Evolutionary conservation across 2,888 invertebrate genomes (phyloP).

Genomic region (Homarus gammarus): DNA sequence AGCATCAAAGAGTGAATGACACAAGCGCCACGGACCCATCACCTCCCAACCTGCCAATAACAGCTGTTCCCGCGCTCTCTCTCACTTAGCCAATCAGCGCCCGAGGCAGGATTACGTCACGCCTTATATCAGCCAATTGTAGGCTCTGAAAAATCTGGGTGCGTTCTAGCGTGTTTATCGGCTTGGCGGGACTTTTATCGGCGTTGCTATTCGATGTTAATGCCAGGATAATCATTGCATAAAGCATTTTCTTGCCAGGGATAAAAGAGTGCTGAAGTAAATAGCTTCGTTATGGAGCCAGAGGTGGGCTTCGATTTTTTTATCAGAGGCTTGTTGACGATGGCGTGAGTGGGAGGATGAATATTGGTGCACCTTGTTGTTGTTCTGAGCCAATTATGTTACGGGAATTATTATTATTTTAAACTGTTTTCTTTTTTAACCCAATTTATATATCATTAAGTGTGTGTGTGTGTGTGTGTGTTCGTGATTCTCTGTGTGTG

Average conservation of each 20-base stretch:
- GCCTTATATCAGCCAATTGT: slow-evolving; percentile 18
- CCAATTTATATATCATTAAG: background rate
- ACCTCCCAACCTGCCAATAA: slow-evolving; percentile 46
- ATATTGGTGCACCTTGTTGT: background rate
- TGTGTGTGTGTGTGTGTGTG: slow-evolving; percentile 30
- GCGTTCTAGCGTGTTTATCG: slow-evolving; percentile 42
- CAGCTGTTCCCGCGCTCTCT: slow-evolving; percentile 42
- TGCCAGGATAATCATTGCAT: slow-evolving; percentile 25
- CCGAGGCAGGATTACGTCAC: slow-evolving; percentile 29
- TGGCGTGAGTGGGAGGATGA: background rate
- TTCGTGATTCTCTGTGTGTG: background rate
- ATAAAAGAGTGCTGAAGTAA: slow-evolving; percentile 2
- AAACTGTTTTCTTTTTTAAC: background rate
- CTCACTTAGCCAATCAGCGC: slow-evolving; percentile 45
- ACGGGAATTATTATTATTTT: background rate
- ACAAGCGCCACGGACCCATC: slow-evolving; percentile 8
- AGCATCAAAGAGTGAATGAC: slow-evolving; percentile 21
- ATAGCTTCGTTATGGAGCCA: slow-evolving; percentile 21
- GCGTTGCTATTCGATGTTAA: slow-evolving; percentile 45
- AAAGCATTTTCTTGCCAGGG: slow-evolving; percentile 1
- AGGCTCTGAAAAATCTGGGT: slow-evolving; percentile 34
- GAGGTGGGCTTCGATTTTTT: slow-evolving; percentile 1
- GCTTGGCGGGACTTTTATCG: slow-evolving; percentile 42
- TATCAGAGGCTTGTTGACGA: background rate
- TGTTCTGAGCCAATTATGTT: background rate